Percentiles rank a stretch among this genome's conserved stretches.
Conservation (phyloP, 2,888 invertebrate genomes). For the Drosophila neonasuta region DNA sequence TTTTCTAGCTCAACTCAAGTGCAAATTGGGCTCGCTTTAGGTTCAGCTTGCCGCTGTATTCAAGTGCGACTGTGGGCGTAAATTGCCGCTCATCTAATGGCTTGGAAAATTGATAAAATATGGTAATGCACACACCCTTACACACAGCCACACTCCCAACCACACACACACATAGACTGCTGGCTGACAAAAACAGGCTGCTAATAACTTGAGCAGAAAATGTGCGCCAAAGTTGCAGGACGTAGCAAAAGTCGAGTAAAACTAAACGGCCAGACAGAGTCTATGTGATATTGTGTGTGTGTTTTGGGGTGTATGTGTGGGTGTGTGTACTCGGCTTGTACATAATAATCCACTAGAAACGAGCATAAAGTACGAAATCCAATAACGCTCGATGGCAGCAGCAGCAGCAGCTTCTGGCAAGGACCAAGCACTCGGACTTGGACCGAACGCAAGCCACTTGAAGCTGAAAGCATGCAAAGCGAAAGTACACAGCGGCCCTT, state of each 20-base stretch:
- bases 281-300: constrained; percentile 15
- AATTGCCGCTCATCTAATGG: constrained; percentile 78
- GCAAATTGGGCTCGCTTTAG: constrained; percentile 75
- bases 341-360: constrained; percentile 77
- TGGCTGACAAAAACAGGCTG: constrained; percentile 76
- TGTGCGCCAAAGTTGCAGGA: constrained; percentile 76
- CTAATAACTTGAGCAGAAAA: constrained; percentile 77
- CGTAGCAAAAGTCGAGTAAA: constrained; percentile 75
- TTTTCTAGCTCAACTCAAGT: constrained; percentile 65
- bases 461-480: constrained; percentile 72
- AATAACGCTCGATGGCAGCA: constrained; percentile 76
- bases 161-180: constrained; percentile 37
- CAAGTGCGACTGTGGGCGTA: constrained; percentile 75
- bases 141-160: constrained; percentile 34
- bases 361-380: constrained; percentile 78
- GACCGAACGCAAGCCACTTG: constrained; percentile 48
- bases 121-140: constrained; percentile 73
- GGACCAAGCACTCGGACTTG: constrained; percentile 52
- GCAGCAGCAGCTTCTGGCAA: constrained; percentile 66
- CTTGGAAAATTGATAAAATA: constrained; percentile 80
- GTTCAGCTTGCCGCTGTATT: constrained; percentile 67
- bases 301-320: constrained; percentile 10
- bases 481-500: constrained; percentile 53
- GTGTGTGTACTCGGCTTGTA: constrained; percentile 63
- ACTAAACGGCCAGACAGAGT: constrained; percentile 57